Conservation (phyloP, 2,888 invertebrate genomes). For the Torymus aiolomorphi region DNA sequence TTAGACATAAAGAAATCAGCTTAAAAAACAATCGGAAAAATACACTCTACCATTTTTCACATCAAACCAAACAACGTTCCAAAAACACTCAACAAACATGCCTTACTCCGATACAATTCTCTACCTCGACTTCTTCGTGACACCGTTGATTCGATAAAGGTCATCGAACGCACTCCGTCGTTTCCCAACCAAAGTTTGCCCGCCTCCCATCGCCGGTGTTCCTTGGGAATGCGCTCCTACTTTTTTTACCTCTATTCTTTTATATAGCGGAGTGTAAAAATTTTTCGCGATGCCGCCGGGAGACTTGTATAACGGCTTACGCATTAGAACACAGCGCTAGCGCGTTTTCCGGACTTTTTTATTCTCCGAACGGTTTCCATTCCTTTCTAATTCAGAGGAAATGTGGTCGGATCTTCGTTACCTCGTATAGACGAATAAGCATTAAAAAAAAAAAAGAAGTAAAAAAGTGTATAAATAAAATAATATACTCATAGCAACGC, state of each 20-base stretch:
- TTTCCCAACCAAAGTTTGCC: background rate
- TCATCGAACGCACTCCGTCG: constrained; percentile 32
- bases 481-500: no score
- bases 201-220: background rate
- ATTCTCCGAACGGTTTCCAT: constrained; percentile 12
- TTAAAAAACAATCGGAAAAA: no score
- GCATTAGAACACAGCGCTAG: constrained; percentile 7
- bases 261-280: constrained; percentile 11
- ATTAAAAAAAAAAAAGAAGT: no score
- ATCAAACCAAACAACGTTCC: no score
- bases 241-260: constrained; percentile 25
- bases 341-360: constrained; percentile 23
- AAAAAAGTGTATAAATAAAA: no score
- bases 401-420: no score
- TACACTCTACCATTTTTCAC: no score
- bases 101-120: background rate
- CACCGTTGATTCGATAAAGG: constrained; percentile 23
- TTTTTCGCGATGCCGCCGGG: constrained; percentile 14
- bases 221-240: constrained; percentile 32
- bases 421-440: no score
- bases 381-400: no score
- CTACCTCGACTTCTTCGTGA: background rate
- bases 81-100: no score
- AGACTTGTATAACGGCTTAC: constrained; percentile 38
- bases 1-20: no score